Evolutionary conservation across 2,797 vertebrate species (phyloP), one percentile per base, ranked within the genome.

Genomic region (Clarias platycephalus): DNA sequence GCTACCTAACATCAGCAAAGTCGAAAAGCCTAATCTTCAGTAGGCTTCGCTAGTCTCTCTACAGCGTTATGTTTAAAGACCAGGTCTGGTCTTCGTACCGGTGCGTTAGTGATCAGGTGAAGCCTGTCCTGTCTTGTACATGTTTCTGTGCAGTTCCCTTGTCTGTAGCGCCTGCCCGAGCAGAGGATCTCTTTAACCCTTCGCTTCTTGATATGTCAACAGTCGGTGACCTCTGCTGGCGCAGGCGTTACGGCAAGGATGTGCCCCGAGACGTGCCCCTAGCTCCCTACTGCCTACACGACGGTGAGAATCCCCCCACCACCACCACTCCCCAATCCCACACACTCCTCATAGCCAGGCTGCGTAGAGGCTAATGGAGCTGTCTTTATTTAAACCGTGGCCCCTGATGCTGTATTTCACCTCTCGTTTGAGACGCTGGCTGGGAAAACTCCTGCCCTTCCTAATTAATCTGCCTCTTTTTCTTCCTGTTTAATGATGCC

Each of bases 401-500:
- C 89, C 89, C 84, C 82, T 87, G 71, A 90, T 91, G 89, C 88
- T 83, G 84, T 89, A 83, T 76, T 75, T 88, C 82, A 90, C 86
- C 88, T 87, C 84, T 91, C 86, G 82, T 86, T 85, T 87, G 91
- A 87, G 90, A 91, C 88, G 72, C 88, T 89, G 75, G 80, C 86
- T 89, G 78, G 83, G 86, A 87, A 91, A 88, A 92, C 90, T 88
- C 87, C 87, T 92, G 91, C 91, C 89, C 87, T 91, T 91, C 91
- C 86, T 92, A 93, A 94, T 95, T 94, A 94, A 93, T 89, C 82
- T 85, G 88, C 88, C 82, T 90, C 89, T 92, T 87, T 89, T 87
- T 88, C 91, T 89, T 87, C 89, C 87, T 90, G 91, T 94, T 94
- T 93, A 94, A 93, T 91, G 89, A 89, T 78, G 91, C 91, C 94